phyloP scores from a whole-genome alignment of 2,797 vertebrate genomes.

The Myotis daubentonii region DNA sequence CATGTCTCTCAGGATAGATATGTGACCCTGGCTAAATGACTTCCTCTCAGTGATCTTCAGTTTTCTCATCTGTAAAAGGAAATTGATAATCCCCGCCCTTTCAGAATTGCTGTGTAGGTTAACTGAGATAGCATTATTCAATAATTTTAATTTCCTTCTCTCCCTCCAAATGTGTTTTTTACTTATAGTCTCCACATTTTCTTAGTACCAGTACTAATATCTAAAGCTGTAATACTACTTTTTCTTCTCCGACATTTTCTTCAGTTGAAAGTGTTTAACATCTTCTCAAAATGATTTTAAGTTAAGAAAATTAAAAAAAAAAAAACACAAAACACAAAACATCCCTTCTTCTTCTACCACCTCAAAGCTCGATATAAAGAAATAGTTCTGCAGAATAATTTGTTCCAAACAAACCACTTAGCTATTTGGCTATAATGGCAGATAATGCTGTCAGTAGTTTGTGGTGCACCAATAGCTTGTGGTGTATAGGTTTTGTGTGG shows the following conservation, averaged over 20 bases:
- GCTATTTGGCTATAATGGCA: background rate
- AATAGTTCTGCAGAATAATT: constrained; percentile 20
- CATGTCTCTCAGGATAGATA: background rate
- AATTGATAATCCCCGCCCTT: background rate
- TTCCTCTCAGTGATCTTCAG: background rate
- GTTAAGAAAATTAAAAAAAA: constrained; percentile 15
- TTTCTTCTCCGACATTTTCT: constrained; percentile 34
- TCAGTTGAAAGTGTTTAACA: constrained; percentile 44
- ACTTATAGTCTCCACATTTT: background rate
- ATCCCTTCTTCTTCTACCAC: background rate
- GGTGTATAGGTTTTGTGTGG: background rate
- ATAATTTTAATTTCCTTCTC: constrained; percentile 28
- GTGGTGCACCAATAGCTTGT: background rate
- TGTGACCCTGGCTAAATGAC: background rate
- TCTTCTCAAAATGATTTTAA: constrained; percentile 47
- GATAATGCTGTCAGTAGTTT: constrained; percentile 7
- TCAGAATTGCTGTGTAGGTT: background rate
- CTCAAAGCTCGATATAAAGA: background rate
- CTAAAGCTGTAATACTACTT: background rate
- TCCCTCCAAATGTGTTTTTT: constrained; percentile 2
- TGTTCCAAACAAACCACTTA: constrained; percentile 29
- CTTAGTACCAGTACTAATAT: background rate
- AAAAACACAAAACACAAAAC: background rate
- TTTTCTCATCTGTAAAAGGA: background rate
- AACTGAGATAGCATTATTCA: constrained; percentile 47